phyloP scores from a whole-genome alignment of 1,140 invertebrate species.

The Muscidifurax raptorellus region DNA sequence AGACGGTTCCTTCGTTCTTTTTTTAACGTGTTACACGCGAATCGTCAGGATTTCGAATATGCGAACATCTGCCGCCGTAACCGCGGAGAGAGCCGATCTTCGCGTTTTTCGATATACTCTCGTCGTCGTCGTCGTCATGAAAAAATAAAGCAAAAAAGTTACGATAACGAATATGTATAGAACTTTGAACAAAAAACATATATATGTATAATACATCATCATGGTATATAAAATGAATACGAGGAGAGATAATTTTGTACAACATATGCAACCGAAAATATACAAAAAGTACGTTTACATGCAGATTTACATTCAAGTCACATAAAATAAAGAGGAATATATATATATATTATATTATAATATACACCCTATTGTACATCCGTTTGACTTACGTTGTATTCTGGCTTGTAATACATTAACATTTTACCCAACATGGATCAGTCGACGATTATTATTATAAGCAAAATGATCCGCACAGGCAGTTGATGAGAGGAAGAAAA shows the following conservation, averaged over 20 bases:
- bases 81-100: background rate
- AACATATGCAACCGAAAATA: background rate
- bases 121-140: conserved; percentile 15
- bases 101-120: conserved; percentile 22
- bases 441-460: background rate
- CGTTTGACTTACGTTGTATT: background rate
- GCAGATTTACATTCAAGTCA: background rate
- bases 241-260: background rate
- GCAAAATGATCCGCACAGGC: background rate
- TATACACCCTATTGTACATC: too few species aligned
- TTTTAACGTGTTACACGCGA: background rate
- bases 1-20: background rate
- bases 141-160: conserved; percentile 11
- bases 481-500: conserved; percentile 12
- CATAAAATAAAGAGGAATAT: background rate
- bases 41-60: background rate
- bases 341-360: conserved; percentile 29
- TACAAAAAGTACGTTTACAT: background rate
- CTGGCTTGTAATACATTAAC: background rate
- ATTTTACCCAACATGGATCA: background rate
- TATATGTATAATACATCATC: background rate
- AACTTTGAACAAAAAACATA: background rate
- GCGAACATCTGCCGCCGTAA: background rate
- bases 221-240: background rate
- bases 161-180: background rate